Conservation (phyloP, 2,888 invertebrate genomes). For the Hofmannophila pseudospretella region DNA sequence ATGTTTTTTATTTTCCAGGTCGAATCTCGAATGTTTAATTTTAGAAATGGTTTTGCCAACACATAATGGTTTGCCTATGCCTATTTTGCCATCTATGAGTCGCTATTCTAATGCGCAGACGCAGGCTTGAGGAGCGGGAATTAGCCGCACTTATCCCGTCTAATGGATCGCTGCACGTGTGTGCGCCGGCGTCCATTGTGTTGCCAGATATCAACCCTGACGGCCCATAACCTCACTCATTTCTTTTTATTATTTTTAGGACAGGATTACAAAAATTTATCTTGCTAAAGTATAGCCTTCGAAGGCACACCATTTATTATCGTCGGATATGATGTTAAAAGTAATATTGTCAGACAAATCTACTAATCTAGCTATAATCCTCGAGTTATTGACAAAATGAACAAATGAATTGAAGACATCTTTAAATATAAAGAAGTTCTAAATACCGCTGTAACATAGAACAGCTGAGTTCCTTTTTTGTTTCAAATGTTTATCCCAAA, state of each 20-base stretch:
- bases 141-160: conserved; percentile 70
- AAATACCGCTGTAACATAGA: no score
- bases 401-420: no score
- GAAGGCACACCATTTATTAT: conserved; percentile 8
- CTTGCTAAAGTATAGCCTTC: conserved; percentile 12
- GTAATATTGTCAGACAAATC: conserved; percentile 2
- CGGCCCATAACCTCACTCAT: conserved; percentile 15
- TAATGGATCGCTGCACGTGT: conserved; percentile 57
- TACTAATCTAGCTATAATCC: not conserved
- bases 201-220: conserved; percentile 31
- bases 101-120: conserved; percentile 37
- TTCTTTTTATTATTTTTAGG: conserved; percentile 26
- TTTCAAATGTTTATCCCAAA: no score
- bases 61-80: no score
- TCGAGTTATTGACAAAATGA: not conserved
- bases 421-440: no score
- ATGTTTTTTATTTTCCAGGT: no score
- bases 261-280: conserved; percentile 12
- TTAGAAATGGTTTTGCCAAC: no score
- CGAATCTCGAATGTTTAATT: no score
- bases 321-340: not conserved
- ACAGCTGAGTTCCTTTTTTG: no score
- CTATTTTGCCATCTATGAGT: conserved; percentile 34
- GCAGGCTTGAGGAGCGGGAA: conserved; percentile 51
- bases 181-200: conserved; percentile 43